phyloP scores from a whole-genome alignment of 2,888 invertebrate species.

The Hirtodrosophila histrioides region DNA sequence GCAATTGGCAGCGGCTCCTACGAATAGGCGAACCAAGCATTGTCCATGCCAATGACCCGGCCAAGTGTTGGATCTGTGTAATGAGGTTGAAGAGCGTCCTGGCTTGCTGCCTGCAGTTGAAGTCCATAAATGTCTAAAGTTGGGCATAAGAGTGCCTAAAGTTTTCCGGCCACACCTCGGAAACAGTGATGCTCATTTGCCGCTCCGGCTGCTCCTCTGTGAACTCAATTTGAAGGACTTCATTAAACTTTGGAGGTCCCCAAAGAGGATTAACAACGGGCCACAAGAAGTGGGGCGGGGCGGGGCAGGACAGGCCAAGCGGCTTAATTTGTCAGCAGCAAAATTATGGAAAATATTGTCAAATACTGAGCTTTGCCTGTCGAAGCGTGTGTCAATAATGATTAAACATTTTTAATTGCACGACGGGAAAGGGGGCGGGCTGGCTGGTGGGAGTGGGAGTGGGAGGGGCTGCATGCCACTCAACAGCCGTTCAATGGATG shows the following conservation, averaged over 20 bases:
- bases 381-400: constrained; percentile 64
- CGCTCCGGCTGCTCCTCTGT: constrained; percentile 13
- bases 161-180: constrained; percentile 14
- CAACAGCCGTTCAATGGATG: constrained; percentile 4
- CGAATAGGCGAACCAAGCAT: constrained; percentile 57
- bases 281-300: no score
- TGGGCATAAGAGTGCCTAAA: not conserved
- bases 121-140: not conserved
- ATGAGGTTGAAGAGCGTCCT: constrained; percentile 30
- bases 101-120: not conserved
- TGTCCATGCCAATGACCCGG: constrained; percentile 35
- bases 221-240: constrained; percentile 40
- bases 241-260: constrained; percentile 29
- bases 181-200: constrained; percentile 25
- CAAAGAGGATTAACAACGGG: constrained; percentile 36
- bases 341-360: constrained; percentile 34
- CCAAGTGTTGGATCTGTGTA: constrained; percentile 48
- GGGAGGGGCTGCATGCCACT: not conserved
- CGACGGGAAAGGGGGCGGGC: not conserved
- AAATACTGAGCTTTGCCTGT: constrained; percentile 38
- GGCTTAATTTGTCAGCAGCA: constrained; percentile 68
- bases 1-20: constrained; percentile 54
- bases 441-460: not conserved
- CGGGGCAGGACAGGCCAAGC: not conserved
- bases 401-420: constrained; percentile 69